Conservation (phyloP, 2,113 vertebrate species). For the Sylvietta virens region DNA sequence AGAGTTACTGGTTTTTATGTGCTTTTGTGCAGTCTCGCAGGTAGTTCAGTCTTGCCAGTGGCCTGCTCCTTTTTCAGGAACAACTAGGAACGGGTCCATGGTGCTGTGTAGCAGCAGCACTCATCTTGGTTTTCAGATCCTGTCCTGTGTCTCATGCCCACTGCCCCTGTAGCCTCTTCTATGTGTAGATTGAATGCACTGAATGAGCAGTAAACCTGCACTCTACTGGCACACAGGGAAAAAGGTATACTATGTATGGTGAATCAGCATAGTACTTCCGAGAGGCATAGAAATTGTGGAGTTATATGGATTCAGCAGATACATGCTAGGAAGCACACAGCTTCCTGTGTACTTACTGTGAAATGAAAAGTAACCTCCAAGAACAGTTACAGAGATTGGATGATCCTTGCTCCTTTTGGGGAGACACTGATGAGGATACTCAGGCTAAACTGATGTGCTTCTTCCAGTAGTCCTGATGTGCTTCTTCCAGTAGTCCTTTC, state of each 20-base stretch:
- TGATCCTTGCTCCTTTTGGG: background rate
- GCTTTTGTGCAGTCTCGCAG: background rate
- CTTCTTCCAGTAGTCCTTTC: background rate
- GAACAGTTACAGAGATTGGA: background rate
- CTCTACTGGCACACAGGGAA: background rate
- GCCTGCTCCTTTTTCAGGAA: background rate
- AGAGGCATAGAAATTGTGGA: background rate
- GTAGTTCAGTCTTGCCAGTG: background rate
- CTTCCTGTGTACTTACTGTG: background rate
- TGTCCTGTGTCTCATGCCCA: background rate
- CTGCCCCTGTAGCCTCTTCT: background rate
- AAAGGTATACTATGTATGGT: background rate
- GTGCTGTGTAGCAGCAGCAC: background rate
- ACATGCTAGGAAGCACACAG: background rate
- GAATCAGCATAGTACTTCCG: background rate
- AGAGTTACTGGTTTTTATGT: background rate
- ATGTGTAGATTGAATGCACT: background rate
- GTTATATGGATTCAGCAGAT: background rate
- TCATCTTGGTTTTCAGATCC: background rate
- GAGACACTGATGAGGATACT: background rate
- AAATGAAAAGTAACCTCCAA: background rate
- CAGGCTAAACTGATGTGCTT: background rate
- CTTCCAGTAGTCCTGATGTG: background rate
- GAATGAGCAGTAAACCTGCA: background rate
- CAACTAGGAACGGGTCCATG: background rate